phyloP scores from a whole-genome alignment of 2,888 invertebrate species.

The Mythimna loreyi region DNA sequence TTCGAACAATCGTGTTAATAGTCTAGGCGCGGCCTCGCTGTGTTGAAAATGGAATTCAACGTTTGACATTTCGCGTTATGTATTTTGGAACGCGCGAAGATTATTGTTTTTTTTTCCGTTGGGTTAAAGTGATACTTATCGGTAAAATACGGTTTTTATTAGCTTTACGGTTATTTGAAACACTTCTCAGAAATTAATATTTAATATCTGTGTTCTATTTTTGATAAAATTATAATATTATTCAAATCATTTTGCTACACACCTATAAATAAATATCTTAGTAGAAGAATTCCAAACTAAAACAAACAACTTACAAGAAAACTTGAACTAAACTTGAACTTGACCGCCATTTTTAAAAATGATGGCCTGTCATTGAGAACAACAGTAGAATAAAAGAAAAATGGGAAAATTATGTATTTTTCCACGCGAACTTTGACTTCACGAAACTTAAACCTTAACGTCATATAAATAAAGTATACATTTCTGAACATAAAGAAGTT shows the following conservation, averaged over 20 bases:
- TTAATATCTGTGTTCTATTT: neutral
- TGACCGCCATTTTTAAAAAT: slow-evolving; percentile 38
- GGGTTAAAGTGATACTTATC: slow-evolving; percentile 13
- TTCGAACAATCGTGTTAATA: slow-evolving; percentile 25
- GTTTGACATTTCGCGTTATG: slow-evolving; percentile 73
- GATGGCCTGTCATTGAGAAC: slow-evolving; percentile 28
- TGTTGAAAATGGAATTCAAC: slow-evolving; percentile 76
- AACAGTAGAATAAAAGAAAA: slow-evolving; percentile 32
- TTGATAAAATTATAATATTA: neutral
- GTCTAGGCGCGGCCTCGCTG: slow-evolving; percentile 63
- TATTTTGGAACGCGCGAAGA: slow-evolving; percentile 53
- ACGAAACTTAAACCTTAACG: neutral
- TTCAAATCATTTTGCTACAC: neutral
- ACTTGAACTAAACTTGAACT: slow-evolving; percentile 37
- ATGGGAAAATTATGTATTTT: slow-evolving; percentile 34
- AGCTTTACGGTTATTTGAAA: slow-evolving; percentile 23
- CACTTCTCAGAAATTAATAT: neutral
- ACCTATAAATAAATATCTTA: neutral
- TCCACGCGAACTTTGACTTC: slow-evolving; percentile 4
- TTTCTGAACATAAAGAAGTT: slow-evolving; percentile 29
- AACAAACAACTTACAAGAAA: slow-evolving; percentile 14
- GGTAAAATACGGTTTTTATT: slow-evolving; percentile 33
- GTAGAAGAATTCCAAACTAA: neutral
- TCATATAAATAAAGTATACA: slow-evolving; percentile 19
- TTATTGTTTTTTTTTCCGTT: slow-evolving; percentile 38